Base-by-base conservation (phyloP, 2,113 vertebrate genomes). In the Brienomyrus brachyistius region DNA sequence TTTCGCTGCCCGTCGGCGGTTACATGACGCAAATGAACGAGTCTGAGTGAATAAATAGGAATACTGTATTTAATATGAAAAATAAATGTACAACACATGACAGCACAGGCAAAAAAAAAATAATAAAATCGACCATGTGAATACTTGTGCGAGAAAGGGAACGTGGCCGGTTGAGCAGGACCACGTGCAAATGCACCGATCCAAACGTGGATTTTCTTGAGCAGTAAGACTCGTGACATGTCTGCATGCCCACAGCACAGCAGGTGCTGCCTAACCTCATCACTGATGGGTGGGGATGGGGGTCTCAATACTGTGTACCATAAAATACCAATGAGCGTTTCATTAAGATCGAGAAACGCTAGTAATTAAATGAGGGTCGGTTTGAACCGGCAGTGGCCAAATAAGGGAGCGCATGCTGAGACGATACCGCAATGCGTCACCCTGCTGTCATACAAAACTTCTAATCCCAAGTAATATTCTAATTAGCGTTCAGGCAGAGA, bases 61-160 rank as follows among this genome's bases (percentile, higher is more conserved):
- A 91, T 88, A 89, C 84, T 80, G 52, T 40, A 19, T 86, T 92
- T 95, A 95, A 95, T 95, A 95, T 91, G 94, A 95, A 93, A 95
- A 89, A 62, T 40, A 93, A 90, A 92, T 90, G 59, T 90, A 93
- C 91, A n/a, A 91, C 86, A 86, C 89, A 93, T 93, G 93, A 94
- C 91, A 93, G 94, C 94, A 90, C 94, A 93, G 94, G 93, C 93
- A 93, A 94, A 90, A 74, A 92, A 92, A 92, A 92, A 93, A 87
- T n/a, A 19, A 43, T 4, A 9, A 50, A 9, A 50, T 8, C 2
- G 5, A 35, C n/a, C 23, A 21, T 35, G 48, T 52, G 5, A 77
- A 40, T 80, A 80, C 66, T 52, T 89, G 50, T 83, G 88, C 51
- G 51, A 23, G 48, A 31, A 54, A 56, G 47, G 50, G 85, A 87